A percentile compares a stretch with the other conserved stretches of the same genome.
These are phyloP conservation scores for Nasonia vitripennis DNA, from an alignment of 1,140 invertebrate genomes.

Conservation along the genomic window DNA sequence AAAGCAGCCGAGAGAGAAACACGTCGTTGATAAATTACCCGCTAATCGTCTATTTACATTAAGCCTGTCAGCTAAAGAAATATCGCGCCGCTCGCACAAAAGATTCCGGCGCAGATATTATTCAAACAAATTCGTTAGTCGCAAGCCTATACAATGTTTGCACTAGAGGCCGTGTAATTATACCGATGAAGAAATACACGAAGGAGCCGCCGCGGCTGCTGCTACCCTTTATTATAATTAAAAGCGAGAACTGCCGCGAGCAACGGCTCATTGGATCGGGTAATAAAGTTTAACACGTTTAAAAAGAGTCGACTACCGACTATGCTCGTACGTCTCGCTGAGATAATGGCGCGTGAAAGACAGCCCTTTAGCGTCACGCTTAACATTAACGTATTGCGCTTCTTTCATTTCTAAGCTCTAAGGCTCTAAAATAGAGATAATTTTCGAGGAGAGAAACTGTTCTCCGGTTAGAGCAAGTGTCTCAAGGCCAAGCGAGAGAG, in stretches of 20 bases:
- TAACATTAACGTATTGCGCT: too few species aligned
- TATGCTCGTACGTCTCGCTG: not conserved
- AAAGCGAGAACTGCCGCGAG: constrained; percentile 13
- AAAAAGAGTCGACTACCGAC: not conserved
- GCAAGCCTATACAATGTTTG: not conserved
- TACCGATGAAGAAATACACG: constrained; percentile 8
- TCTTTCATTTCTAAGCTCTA: too few species aligned
- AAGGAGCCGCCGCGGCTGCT: not conserved
- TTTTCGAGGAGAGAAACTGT: too few species aligned
- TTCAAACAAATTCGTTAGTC: constrained; percentile 31
- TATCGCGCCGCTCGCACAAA: not conserved
- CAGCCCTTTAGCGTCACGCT: too few species aligned
- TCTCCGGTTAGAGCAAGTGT: too few species aligned
- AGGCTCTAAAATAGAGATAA: too few species aligned
- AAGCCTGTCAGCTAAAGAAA: not conserved
- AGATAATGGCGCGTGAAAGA: not conserved
- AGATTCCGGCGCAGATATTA: not conserved
- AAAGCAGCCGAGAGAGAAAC: too few species aligned
- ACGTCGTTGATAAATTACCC: not conserved
- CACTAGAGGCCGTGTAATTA: not conserved
- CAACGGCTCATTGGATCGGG: not conserved
- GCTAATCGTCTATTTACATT: constrained; percentile 22
- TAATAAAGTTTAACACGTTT: constrained; percentile 24
- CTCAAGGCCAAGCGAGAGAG: too few species aligned
- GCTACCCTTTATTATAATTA: constrained; percentile 31